Evolutionary conservation across 2,888 invertebrate species (phyloP), one percentile per base, ranked within the genome.

Genomic region (Thereva nobilitata): DNA sequence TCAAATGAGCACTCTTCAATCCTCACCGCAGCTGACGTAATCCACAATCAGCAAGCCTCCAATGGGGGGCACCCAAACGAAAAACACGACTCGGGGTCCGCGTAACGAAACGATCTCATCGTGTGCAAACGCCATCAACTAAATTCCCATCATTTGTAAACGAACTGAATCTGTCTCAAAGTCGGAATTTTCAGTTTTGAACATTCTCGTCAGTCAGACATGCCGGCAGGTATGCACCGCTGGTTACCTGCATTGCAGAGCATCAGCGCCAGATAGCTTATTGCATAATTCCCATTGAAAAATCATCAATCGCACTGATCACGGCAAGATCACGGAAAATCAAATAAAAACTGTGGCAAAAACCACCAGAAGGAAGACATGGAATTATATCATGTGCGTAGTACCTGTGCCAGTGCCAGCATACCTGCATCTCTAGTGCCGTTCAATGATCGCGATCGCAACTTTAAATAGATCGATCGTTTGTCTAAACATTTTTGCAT

Each of bases 81-180:
- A 23, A 23, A 23, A 23, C 23, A 23, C 23, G 23, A 23, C 23
- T 23, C 23, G 23, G 23, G 23, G 1, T 23, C 23, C 23, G 23
- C 37, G 38, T 38, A 35, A 38, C 53, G 37, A 47, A 59, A 59
- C 38, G 57, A 59, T 47, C 47, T n/a, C n/a, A 59, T 59, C 47
- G 47, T 47, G 45, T 59, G 47, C 44, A 56, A 56, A 56, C 23
- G 23, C 56, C 42, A 56, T 56, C 47, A 59, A 59, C 8, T 37
- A 37, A 47, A 59, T 59, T 47, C 57, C 57, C 57, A 59, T 59
- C 57, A 59, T 47, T n/a, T 47, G 47, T 47, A 57, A 23, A 38
- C n/a, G 45, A 57, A 37, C 10, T 45, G 37, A 35, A 23, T 23
- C 23, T 23, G 23, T 23, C 23, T 23, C 23, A 23, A 23, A 23